Percentiles rank a stretch among this genome's conserved stretches.
These are phyloP conservation scores for Epizoanthus fatuus DNA, from an alignment of 92 coral and sea anemone species.

Conservation along the genomic window DNA sequence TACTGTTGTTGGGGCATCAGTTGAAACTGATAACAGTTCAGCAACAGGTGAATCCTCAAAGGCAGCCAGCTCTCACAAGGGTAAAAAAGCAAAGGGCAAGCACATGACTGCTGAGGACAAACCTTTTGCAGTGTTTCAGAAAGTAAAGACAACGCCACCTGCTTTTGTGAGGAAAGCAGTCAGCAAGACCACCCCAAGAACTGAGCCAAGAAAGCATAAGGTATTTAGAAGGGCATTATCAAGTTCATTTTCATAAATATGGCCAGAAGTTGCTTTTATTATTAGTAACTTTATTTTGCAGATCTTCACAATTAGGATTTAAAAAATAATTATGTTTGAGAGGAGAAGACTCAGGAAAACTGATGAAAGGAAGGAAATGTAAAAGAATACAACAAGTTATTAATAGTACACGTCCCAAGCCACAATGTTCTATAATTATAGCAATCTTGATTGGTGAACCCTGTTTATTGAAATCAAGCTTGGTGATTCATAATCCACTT, in stretches of 20 bases:
- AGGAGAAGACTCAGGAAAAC: too few species aligned
- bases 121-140: slow-evolving; percentile 68
- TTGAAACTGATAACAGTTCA: not conserved
- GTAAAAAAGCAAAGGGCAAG: slow-evolving; percentile 15
- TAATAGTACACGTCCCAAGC: too few species aligned
- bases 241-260: too few species aligned
- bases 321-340: too few species aligned
- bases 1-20: not conserved
- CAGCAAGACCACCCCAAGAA: slow-evolving; percentile 63
- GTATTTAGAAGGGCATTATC: not conserved
- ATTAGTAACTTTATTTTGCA: too few species aligned
- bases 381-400: too few species aligned
- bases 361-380: too few species aligned
- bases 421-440: not conserved
- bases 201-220: slow-evolving; percentile 28
- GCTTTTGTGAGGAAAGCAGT: slow-evolving; percentile 74
- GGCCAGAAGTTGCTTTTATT: too few species aligned
- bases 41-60: not conserved
- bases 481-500: not conserved
- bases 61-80: not conserved
- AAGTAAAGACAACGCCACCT: slow-evolving; percentile 68
- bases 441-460: not conserved
- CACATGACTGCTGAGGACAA: not conserved
- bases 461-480: not conserved
- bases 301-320: too few species aligned